Evolutionary conservation across 35 echinoderm and acorn worm species (phyloP), one percentile per base, ranked within the genome.

Genomic region (Ophiothrix spiculata): DNA sequence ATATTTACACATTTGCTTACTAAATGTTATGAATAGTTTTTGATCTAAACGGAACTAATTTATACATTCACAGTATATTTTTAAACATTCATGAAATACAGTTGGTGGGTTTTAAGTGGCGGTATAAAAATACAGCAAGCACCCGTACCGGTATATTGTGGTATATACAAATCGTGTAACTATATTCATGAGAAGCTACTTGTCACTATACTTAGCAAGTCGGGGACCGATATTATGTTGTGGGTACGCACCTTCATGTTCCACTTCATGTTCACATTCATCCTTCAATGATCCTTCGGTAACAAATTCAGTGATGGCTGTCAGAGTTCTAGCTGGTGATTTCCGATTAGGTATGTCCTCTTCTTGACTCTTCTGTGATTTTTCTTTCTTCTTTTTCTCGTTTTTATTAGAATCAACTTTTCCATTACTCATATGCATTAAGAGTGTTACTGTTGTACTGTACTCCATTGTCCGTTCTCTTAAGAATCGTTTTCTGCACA

Each of bases 401-500:
- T 90, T 90, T 38, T 90, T 83, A 42, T 90, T 90, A 15, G 88
- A 82, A 81, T 90, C 88, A 17, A 90, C 81, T 77, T 90, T 90
- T 0, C 88, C 88, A 77, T 90, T 90, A 46, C 88, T 46, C 31
- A 90, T 75, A 73, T 90, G 88, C 33, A 81, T 90, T 39, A 90
- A 80, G 13, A 90, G 74, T 0, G 88, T 90, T 1, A 81, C 81
- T 38, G 93, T 85, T 21, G 79, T 87, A 74, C 93, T 95, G 81
- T 95, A 95, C 39, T 95, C 89, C 49, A 95, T 81, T 19, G 86
- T 82, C 21, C 94, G 80, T 31, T 97, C 94, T 82, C 88, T 49
- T 31, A 93, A 85, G 76, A 93, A 97, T 69, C 86, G 88, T 80
- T 90, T 87, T 38, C 89, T 83, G 56, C 96, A 99, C 36, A 99